These are phyloP conservation scores for Rhagonycha lutea DNA, from an alignment of 2,888 invertebrate genomes.

Conservation along the genomic window DNA sequence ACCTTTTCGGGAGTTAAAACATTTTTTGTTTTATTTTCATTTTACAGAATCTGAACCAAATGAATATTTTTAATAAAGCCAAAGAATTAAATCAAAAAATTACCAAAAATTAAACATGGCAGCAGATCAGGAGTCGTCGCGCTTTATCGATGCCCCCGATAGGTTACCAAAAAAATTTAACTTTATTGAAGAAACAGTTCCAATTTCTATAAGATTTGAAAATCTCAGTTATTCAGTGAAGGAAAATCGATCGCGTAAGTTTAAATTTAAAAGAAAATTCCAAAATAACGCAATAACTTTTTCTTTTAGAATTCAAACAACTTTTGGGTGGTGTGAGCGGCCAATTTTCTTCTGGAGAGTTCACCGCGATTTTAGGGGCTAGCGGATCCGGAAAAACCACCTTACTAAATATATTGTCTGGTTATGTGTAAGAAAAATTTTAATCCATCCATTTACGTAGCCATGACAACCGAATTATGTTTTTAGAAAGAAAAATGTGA, in stretches of 20 bases:
- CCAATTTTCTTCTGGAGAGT: constrained; percentile 64
- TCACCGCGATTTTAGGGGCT: constrained; percentile 77
- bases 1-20: too few species aligned
- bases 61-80: too few species aligned
- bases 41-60: too few species aligned
- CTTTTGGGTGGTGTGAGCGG: constrained; percentile 64
- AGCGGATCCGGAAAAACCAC: constrained; percentile 79
- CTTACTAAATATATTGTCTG: constrained; percentile 75
- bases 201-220: constrained; percentile 64
- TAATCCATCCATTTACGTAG: too few species aligned
- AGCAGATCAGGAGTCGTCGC: not conserved
- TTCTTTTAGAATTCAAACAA: constrained; percentile 51
- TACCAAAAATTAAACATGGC: not conserved
- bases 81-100: not conserved
- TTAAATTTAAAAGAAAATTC: not conserved
- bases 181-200: constrained; percentile 53
- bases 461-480: too few species aligned
- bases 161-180: not conserved
- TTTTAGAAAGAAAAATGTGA: not conserved
- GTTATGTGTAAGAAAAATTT: constrained; percentile 72
- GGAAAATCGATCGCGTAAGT: constrained; percentile 45
- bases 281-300: not conserved
- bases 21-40: too few species aligned
- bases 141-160: not conserved
- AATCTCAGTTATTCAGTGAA: constrained; percentile 61